Conservation (phyloP, 2,113 vertebrate genomes). For the Acanthisitta chloris region DNA sequence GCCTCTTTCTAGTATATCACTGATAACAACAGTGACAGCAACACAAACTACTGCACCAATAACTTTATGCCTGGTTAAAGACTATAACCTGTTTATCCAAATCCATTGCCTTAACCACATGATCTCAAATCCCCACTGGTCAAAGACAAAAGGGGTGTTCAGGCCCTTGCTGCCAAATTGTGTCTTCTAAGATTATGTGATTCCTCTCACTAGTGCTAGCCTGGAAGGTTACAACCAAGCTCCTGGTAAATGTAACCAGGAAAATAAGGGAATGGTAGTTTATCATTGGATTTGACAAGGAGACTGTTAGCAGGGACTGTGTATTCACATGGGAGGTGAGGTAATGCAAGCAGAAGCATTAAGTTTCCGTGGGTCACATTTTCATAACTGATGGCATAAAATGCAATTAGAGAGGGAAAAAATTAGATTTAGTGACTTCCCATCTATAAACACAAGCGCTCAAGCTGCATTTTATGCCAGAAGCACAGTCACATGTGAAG, state of each 20-base stretch:
- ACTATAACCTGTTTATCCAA: neutral
- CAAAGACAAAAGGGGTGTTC: neutral
- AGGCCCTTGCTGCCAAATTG: neutral
- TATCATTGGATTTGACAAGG: slow-evolving; percentile 4
- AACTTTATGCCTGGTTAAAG: neutral
- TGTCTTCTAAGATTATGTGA: rapidly evolving
- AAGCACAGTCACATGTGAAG: neutral
- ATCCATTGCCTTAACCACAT: neutral
- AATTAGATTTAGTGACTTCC: slow-evolving; percentile 21
- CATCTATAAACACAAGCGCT: neutral
- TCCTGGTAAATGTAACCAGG: neutral
- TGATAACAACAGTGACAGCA: neutral
- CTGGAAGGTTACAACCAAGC: neutral
- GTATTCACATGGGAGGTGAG: slow-evolving; percentile 39
- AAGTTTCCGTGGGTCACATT: slow-evolving; percentile 9
- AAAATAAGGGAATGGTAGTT: neutral
- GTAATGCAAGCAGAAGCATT: slow-evolving; percentile 31
- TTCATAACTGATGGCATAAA: slow-evolving; percentile 32
- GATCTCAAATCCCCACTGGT: neutral
- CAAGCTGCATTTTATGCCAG: neutral
- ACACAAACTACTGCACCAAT: neutral
- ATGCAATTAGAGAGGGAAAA: slow-evolving; percentile 28
- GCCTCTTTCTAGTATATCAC: neutral
- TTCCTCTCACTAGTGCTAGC: neutral
- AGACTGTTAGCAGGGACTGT: neutral